A percentile compares a stretch with the other conserved stretches of the same genome.
phyloP scores from a whole-genome alignment of 2,888 invertebrate species.

The Tanypteryx hageni region DNA sequence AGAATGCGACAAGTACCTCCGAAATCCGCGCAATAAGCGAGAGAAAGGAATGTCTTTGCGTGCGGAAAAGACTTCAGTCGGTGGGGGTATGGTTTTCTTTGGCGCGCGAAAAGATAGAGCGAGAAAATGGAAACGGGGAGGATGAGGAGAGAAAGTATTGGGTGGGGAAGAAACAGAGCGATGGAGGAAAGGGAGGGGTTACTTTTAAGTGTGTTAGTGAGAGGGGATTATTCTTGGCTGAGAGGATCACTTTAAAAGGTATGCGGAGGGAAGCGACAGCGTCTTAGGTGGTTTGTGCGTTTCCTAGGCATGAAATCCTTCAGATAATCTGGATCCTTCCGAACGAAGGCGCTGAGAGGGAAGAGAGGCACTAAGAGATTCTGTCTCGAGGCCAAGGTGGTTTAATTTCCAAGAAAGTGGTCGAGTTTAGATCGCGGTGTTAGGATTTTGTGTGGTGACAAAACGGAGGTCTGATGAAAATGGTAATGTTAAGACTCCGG shows the following conservation, averaged over 20 bases:
- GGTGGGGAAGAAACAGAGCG: background rate
- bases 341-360: background rate
- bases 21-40: background rate
- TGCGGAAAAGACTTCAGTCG: background rate
- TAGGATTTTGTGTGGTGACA: background rate
- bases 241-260: too few species aligned
- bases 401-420: background rate
- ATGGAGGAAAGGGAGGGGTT: too few species aligned
- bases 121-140: background rate
- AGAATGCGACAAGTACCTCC: conserved; percentile 48
- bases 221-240: too few species aligned
- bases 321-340: background rate
- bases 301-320: too few species aligned
- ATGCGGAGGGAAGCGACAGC: too few species aligned
- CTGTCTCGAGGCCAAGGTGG: too few species aligned
- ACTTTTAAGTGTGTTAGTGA: too few species aligned
- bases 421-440: background rate
- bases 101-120: background rate
- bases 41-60: background rate
- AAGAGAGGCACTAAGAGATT: background rate
- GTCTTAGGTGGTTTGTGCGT: too few species aligned
- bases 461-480: background rate
- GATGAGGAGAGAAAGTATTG: background rate
- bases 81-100: background rate
- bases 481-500: background rate